phyloP scores from a whole-genome alignment of 1,140 invertebrate genomes.

The Lepidurus arcticus region DNA sequence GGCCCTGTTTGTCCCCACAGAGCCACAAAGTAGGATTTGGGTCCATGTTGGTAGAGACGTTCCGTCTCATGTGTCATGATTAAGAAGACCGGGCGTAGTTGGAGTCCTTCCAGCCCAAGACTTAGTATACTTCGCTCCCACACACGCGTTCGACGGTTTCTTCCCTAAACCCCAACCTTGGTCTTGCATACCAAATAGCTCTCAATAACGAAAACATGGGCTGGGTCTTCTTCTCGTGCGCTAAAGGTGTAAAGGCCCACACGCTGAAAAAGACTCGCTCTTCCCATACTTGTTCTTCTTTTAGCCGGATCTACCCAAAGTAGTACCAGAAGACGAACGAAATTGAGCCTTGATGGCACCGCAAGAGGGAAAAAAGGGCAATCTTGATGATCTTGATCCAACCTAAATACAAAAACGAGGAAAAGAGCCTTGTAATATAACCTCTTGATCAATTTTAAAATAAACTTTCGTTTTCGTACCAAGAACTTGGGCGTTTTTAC shows the following conservation, averaged over 20 bases:
- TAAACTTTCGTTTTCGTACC: no score
- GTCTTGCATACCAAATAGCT: constrained; percentile 17
- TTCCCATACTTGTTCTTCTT: neutral
- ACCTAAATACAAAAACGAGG: no score
- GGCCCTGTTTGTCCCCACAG: constrained; percentile 13
- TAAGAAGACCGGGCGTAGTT: neutral
- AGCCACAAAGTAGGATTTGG: constrained; percentile 21
- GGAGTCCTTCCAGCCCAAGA: neutral
- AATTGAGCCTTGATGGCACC: no score
- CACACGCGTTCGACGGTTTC: constrained; percentile 3
- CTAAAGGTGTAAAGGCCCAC: constrained; percentile 12
- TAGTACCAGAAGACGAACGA: no score
- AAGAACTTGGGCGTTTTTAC: neutral
- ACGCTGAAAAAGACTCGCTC: neutral
- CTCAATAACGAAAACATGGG: constrained; percentile 11
- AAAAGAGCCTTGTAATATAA: no score
- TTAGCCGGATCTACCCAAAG: no score
- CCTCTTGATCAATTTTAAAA: no score
- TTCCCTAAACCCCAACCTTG: neutral
- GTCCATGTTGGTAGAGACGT: constrained; percentile 5
- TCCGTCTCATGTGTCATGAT: constrained; percentile 13
- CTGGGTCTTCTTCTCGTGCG: neutral
- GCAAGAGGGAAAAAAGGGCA: no score
- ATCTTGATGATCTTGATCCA: no score
- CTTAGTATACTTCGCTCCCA: neutral